Evolutionary conservation across 2,113 vertebrate genomes (phyloP).

Genomic region (Zapus hudsonius): DNA sequence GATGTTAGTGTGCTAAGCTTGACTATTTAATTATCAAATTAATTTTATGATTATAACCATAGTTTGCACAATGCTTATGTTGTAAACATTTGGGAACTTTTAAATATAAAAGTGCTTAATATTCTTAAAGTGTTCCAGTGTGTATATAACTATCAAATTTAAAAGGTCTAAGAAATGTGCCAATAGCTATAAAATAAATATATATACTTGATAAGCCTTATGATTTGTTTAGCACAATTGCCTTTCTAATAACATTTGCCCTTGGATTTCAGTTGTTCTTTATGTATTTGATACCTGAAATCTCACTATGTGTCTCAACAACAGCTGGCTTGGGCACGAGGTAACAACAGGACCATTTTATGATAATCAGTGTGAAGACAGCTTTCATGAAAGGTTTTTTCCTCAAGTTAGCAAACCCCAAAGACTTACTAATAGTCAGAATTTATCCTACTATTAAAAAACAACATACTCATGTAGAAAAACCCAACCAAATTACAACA

Average conservation of each 20-base stretch:
- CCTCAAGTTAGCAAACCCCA: background rate
- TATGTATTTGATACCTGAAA: background rate
- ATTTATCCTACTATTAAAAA: constrained; percentile 26
- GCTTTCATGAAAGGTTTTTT: constrained; percentile 46
- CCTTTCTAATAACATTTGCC: constrained; percentile 18
- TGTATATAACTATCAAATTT: constrained; percentile 40
- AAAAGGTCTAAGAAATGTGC: constrained; percentile 50
- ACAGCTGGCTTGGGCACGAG: constrained; percentile 42
- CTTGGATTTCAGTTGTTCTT: background rate
- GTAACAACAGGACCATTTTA: background rate
- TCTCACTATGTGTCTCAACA: background rate
- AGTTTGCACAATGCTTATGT: constrained; percentile 40
- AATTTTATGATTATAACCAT: constrained; percentile 59
- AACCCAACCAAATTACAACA: background rate
- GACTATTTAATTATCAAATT: constrained; percentile 64
- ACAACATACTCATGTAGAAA: background rate
- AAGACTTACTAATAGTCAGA: background rate
- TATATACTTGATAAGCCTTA: background rate
- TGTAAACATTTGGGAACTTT: constrained; percentile 61
- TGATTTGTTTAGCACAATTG: background rate
- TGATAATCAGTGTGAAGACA: background rate
- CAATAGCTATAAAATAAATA: constrained; percentile 25
- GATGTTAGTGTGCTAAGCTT: constrained; percentile 51
- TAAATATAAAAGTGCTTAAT: constrained; percentile 58
- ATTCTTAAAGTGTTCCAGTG: background rate